These are phyloP conservation scores for Acronicta leporina DNA, from an alignment of 2,888 invertebrate genomes.

Conservation along the genomic window DNA sequence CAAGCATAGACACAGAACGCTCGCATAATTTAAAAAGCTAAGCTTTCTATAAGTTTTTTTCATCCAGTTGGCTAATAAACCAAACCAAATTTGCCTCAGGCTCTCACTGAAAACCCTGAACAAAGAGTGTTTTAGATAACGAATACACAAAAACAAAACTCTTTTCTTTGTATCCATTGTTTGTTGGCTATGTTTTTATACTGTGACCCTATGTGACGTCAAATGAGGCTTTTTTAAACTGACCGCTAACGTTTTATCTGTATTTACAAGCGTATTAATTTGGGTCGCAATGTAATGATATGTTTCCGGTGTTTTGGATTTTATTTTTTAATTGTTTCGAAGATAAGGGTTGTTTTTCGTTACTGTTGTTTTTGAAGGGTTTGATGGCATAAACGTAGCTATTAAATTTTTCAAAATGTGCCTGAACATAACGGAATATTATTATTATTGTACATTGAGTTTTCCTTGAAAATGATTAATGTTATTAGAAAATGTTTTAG, in stretches of 20 bases:
- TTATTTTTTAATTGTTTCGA: constrained; percentile 41
- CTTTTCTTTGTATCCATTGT: constrained; percentile 59
- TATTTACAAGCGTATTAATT: constrained; percentile 43
- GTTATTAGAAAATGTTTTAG: too few species aligned
- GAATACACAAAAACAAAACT: constrained; percentile 67
- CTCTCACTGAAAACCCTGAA: constrained; percentile 59
- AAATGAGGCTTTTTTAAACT: constrained; percentile 23
- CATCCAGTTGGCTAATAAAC: constrained; percentile 58
- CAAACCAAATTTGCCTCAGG: constrained; percentile 65
- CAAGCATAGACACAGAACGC: not conserved
- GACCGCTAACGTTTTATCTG: constrained; percentile 31
- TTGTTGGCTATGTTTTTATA: constrained; percentile 51
- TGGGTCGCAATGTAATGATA: constrained; percentile 30
- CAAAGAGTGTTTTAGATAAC: constrained; percentile 69
- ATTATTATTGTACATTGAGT: not conserved
- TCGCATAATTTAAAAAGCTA: constrained; percentile 23
- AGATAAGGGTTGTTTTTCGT: constrained; percentile 34
- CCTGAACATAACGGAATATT: not conserved
- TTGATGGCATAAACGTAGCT: constrained; percentile 13
- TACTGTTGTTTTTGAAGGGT: not conserved
- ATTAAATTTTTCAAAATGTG: not conserved
- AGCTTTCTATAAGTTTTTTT: constrained; percentile 42
- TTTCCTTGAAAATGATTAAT: too few species aligned
- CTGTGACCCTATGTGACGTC: constrained; percentile 43
- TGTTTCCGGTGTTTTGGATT: constrained; percentile 36